phyloP scores from a whole-genome alignment of 23 tunicate genomes.

The Ciona savignyi region DNA sequence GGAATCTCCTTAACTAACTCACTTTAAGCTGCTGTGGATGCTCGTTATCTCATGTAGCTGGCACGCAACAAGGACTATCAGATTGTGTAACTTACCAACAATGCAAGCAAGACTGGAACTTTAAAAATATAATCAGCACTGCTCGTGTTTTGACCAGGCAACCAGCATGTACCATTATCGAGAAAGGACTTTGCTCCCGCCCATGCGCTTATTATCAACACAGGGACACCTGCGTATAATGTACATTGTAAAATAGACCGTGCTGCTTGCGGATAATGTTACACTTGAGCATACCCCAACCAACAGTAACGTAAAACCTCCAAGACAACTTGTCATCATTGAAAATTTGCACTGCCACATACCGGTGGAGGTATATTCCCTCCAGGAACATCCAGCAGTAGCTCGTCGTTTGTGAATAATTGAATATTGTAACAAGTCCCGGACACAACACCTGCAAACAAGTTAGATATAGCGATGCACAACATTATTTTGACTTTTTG shows the following conservation, averaged over 20 bases:
- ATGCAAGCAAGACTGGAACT: conserved; percentile 34
- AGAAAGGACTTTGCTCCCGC: not conserved
- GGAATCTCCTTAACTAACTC: not conserved
- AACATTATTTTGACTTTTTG: too few species aligned
- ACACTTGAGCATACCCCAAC: conserved; percentile 86
- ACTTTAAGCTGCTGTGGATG: not conserved
- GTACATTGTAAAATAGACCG: not conserved
- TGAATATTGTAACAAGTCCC: conserved; percentile 41
- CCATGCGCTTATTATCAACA: not conserved
- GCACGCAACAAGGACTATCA: too few species aligned
- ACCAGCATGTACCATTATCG: conserved; percentile 1
- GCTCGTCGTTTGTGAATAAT: conserved; percentile 45
- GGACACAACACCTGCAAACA: conserved; percentile 57
- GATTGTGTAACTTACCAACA: conserved; percentile 55
- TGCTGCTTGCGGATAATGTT: too few species aligned
- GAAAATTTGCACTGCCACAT: conserved; percentile 47
- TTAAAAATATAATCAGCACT: not conserved
- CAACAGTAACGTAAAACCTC: conserved; percentile 35
- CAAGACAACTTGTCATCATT: conserved; percentile 37
- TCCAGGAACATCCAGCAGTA: conserved; percentile 90
- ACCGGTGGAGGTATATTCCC: conserved; percentile 66
- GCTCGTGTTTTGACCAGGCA: not conserved
- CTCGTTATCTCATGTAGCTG: too few species aligned
- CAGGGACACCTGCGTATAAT: not conserved
- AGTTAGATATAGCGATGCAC: too few species aligned